Percentiles rank a stretch among this genome's conserved stretches.
Evolutionary conservation across 2,888 invertebrate genomes (phyloP).

Genomic region (Xanthorhoe spadicearia): DNA sequence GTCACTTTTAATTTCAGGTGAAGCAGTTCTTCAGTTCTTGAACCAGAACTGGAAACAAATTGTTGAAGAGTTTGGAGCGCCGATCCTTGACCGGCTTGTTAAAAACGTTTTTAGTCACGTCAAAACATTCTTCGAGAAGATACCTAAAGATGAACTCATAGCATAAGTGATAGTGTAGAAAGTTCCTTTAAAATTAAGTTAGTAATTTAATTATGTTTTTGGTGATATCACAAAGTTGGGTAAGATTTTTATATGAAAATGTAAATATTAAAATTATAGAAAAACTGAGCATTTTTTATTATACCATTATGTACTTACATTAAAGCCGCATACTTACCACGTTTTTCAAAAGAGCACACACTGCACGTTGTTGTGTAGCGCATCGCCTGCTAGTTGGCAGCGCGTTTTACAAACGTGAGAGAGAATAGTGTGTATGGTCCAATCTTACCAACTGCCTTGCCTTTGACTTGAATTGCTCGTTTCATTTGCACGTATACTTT

Average conservation of each 20-base stretch:
- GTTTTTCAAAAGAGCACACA: too few relatives aligned
- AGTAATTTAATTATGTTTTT: background rate
- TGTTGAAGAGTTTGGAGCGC: conserved; percentile 66
- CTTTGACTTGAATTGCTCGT: too few relatives aligned
- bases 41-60: conserved; percentile 69
- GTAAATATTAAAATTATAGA: background rate
- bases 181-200: conserved; percentile 5
- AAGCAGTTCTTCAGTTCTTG: conserved; percentile 65
- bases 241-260: background rate
- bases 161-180: conserved; percentile 4
- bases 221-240: background rate
- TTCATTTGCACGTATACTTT: too few relatives aligned
- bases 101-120: conserved; percentile 47
- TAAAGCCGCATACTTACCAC: too few relatives aligned
- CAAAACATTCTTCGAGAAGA: conserved; percentile 56
- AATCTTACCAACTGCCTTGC: too few relatives aligned
- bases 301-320: too few relatives aligned
- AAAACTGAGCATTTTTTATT: too few relatives aligned
- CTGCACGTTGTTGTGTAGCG: too few relatives aligned
- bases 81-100: conserved; percentile 59
- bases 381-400: too few relatives aligned
- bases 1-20: conserved; percentile 50
- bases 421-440: too few relatives aligned
- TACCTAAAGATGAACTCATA: conserved; percentile 68
- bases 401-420: too few relatives aligned